phyloP scores from a whole-genome alignment of 2,888 invertebrate species.

The Oscheius sp. region DNA sequence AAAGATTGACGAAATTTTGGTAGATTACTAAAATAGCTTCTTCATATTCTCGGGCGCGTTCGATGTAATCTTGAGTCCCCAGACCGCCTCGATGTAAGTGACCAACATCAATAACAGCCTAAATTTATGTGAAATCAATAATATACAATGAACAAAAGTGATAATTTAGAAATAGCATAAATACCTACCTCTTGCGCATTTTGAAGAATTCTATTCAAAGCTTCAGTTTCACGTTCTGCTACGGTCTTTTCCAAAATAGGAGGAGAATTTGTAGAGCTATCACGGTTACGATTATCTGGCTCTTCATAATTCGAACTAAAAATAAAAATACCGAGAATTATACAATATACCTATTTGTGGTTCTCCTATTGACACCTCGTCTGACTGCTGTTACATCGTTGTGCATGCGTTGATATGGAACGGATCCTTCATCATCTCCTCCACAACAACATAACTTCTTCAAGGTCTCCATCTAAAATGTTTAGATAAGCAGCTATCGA shows the following conservation, averaged over 20 bases:
- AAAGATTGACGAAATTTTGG: neutral
- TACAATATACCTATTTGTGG: conserved; percentile 1
- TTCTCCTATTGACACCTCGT: neutral
- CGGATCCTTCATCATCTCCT: neutral
- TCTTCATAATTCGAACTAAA: conserved; percentile 2
- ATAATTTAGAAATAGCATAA: neutral
- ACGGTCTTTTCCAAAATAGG: conserved; percentile 3
- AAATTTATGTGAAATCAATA: neutral
- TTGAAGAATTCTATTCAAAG: conserved; percentile 29
- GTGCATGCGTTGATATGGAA: conserved; percentile 10
- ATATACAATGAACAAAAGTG: neutral
- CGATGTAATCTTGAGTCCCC: conserved; percentile 32
- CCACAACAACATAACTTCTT: conserved; percentile 16
- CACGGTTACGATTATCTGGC: neutral
- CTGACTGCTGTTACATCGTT: neutral
- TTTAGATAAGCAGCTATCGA: neutral
- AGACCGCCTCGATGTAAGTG: conserved; percentile 21
- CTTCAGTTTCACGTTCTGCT: conserved; percentile 11
- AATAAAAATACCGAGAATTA: neutral
- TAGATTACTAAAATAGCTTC: conserved; percentile 9
- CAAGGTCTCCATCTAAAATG: conserved; percentile 13
- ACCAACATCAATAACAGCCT: conserved; percentile 38
- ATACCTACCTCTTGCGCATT: conserved; percentile 30
- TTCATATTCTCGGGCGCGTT: conserved; percentile 34
- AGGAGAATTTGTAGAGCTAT: neutral